Evolutionary conservation across 2,797 vertebrate genomes (phyloP), one percentile per base, ranked within the genome.

Genomic region (Tauraco hartlaubi): DNA sequence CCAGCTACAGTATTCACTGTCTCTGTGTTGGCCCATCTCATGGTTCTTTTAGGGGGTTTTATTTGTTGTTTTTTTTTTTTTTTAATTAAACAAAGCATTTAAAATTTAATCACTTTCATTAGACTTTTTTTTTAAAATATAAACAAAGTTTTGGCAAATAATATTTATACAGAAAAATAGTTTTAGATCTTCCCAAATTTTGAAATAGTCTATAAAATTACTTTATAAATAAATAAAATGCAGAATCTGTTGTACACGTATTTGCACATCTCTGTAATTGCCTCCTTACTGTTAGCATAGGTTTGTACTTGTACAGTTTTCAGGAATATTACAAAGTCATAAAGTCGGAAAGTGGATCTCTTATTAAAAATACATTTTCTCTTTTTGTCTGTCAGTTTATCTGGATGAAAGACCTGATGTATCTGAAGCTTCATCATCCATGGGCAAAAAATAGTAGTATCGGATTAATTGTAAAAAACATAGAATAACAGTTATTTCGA

Each of bases 91-190:
- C 97, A 98, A 98, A 98, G 98, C 97, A 98, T 98, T 98, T 97
- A 98, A 97, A 97, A 97, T 98, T 98, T 97, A 98, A 98, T 98
- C 85, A 97, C 97, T 97, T 98, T 96, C 97, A 97, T 98, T 98
- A 97, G 97, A 98, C 96, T 94, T 52, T 69, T 75, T 97, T 97
- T 96, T 97, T 97, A 10, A 98, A 98, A 98, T 98, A 98, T 98
- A 98, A 98, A 98, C 97, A 98, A 98, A 98, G 97, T 98, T 98
- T 98, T 98, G 98, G 98, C 98, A 98, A 98, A 98, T 98, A 98
- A 98, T 98, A 98, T 98, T 98, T 98, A 98, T 98, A 98, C 97
- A 98, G 97, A 98, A 98, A 98, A 98, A 98, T 98, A 98, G 98
- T 98, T 98, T 98, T 97, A 98, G 98, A 97, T 97, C 96, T 97